These are phyloP conservation scores for Microcebus lehilahytsara DNA, from an alignment of 2,113 vertebrate species.

Conservation along the genomic window DNA sequence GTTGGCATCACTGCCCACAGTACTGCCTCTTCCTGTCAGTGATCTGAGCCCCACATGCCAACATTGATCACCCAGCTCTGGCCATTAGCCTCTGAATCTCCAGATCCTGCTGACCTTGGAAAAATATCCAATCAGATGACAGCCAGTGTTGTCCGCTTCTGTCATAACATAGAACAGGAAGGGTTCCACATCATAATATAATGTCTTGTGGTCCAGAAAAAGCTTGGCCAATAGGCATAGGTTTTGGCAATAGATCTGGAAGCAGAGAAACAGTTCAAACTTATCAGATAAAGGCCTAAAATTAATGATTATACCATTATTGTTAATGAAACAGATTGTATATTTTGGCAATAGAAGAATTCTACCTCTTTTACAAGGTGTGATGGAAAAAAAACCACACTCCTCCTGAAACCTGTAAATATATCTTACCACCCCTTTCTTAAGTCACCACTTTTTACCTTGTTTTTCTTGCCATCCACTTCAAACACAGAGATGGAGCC, in stretches of 20 bases:
- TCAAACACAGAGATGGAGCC: slow-evolving; percentile 97
- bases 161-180: slow-evolving; percentile 99
- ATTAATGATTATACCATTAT: neutral
- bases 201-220: slow-evolving; percentile 98
- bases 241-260: slow-evolving; percentile 99
- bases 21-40: neutral
- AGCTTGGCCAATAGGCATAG: slow-evolving; percentile 98
- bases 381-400: neutral
- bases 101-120: slow-evolving; percentile 90
- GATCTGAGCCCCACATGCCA: neutral
- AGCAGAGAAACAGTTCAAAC: slow-evolving; percentile 10
- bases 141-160: slow-evolving; percentile 98
- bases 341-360: neutral
- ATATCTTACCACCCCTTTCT: neutral
- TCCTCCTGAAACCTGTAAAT: neutral
- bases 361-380: neutral
- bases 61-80: neutral
- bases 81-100: slow-evolving; percentile 29
- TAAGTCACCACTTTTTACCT: slow-evolving; percentile 81
- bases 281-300: slow-evolving; percentile 19
- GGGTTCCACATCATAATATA: slow-evolving; percentile 99
- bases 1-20: neutral
- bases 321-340: neutral
- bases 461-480: slow-evolving; percentile 99
- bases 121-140: slow-evolving; percentile 98